Evolutionary conservation across 2,113 vertebrate species (phyloP).

Genomic region (Odontesthes bonariensis): DNA sequence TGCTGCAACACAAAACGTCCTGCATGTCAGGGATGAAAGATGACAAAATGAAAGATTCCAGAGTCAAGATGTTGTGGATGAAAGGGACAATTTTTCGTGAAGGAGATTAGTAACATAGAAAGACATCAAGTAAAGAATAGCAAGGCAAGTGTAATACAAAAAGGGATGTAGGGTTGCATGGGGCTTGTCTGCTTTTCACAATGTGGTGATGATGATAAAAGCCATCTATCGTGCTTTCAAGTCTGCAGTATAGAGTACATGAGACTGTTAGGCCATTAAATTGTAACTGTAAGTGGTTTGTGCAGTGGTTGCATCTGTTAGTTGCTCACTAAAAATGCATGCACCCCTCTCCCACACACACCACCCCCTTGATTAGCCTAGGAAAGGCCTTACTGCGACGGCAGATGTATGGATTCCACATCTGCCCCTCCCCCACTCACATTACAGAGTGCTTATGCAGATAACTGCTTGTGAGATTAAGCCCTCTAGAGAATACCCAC

Average conservation of each 20-base stretch:
- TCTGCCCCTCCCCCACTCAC: constrained; percentile 46
- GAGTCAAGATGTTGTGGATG: background rate
- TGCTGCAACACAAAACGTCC: background rate
- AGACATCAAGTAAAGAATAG: constrained; percentile 7
- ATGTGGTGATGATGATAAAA: constrained; percentile 32
- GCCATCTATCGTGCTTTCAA: constrained; percentile 34
- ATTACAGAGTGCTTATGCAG: constrained; percentile 49
- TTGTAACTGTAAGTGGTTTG: constrained; percentile 5
- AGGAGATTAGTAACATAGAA: constrained; percentile 5
- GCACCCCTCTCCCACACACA: background rate
- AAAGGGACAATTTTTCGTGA: constrained; percentile 8
- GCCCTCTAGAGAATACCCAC: constrained; percentile 58
- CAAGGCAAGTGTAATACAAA: constrained; percentile 17
- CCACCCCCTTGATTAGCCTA: constrained; percentile 30
- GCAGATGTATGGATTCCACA: constrained; percentile 63
- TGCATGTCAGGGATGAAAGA: background rate
- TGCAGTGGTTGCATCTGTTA: background rate
- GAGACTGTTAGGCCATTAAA: constrained; percentile 30
- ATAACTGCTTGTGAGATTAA: constrained; percentile 64
- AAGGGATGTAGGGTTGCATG: constrained; percentile 1
- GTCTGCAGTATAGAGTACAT: constrained; percentile 28
- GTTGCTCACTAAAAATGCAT: constrained; percentile 21
- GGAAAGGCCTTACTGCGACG: constrained; percentile 26
- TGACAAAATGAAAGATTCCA: background rate
- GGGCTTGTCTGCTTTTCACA: constrained; percentile 13